A percentile compares a stretch with the other conserved stretches of the same genome.
Evolutionary conservation across 1,140 invertebrate genomes (phyloP).

Genomic region (Drosophila pruinosa): DNA sequence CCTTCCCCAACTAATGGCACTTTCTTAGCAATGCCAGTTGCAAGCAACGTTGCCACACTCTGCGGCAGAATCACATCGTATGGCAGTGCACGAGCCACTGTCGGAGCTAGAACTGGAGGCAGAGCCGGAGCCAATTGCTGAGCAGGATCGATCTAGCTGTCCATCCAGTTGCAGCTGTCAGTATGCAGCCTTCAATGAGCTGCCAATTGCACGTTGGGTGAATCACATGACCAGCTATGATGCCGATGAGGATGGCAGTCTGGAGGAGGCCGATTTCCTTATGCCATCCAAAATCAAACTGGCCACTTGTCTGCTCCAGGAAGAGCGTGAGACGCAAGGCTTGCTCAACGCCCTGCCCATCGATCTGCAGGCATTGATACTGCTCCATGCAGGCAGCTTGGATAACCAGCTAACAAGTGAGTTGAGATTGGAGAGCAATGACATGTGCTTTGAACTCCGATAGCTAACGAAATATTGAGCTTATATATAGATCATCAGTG

Average conservation of each 20-base stretch:
- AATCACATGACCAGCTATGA: conserved; percentile 61
- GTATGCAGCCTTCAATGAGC: conserved; percentile 83
- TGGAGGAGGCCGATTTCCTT: conserved; percentile 46
- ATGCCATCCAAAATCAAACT: conserved; percentile 83
- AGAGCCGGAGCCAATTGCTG: neutral
- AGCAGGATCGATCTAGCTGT: conserved; percentile 68
- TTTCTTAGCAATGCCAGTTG: neutral
- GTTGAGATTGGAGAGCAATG: neutral
- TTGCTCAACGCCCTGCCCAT: conserved; percentile 84
- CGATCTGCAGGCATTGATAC: conserved; percentile 84
- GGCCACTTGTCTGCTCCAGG: conserved; percentile 85
- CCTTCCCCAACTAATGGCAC: neutral
- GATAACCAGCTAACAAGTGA: conserved; percentile 71
- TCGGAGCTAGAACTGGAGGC: neutral
- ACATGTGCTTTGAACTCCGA: neutral
- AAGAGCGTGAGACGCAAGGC: conserved; percentile 82
- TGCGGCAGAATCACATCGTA: neutral
- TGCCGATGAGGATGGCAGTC: conserved; percentile 13
- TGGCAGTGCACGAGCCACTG: too few relatives aligned
- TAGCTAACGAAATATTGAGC: neutral
- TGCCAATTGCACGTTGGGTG: conserved; percentile 83
- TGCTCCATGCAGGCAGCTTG: conserved; percentile 84
- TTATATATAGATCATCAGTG: too few relatives aligned
- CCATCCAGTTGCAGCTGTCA: conserved; percentile 83
- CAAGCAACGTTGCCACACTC: conserved; percentile 13